Percentiles rank a stretch among this genome's conserved stretches.
Conservation (phyloP, 2,797 vertebrate species). For the Podarcis siculus region DNA sequence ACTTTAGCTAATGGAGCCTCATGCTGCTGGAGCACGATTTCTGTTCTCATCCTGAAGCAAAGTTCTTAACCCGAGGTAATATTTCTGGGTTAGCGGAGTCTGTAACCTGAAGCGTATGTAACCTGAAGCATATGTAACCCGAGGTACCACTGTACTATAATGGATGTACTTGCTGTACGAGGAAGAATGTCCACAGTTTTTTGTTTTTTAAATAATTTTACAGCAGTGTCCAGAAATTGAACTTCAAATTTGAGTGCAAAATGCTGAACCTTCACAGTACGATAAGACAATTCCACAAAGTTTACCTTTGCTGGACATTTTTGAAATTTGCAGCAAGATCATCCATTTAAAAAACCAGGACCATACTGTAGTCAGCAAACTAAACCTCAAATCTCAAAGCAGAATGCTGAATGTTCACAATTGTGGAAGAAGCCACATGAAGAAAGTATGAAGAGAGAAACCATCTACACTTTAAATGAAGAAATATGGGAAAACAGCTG, state of each 20-base stretch:
- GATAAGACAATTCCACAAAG: not conserved
- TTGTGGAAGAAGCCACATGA: not conserved
- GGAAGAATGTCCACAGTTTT: not conserved
- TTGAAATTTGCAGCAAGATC: not conserved
- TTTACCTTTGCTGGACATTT: not conserved
- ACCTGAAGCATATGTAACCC: too few species aligned
- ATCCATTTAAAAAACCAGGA: not conserved
- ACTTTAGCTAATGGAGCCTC: too few species aligned
- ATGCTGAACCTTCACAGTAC: too few species aligned
- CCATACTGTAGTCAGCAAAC: not conserved
- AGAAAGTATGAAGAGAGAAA: not conserved
- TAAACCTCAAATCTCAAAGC: not conserved
- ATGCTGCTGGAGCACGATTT: too few species aligned
- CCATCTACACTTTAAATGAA: not conserved
- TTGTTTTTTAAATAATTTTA: not conserved
- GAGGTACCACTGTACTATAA: not conserved
- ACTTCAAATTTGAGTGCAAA: not conserved
- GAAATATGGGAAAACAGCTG: not conserved
- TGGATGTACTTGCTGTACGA: not conserved
- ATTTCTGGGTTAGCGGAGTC: too few species aligned
- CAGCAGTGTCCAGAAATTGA: not conserved
- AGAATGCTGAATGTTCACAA: not conserved
- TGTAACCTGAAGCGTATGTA: too few species aligned
- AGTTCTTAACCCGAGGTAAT: too few species aligned
- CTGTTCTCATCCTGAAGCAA: too few species aligned